Base-by-base conservation (phyloP, 1,140 invertebrate species). In the Pogonomyrmex californicus region DNA sequence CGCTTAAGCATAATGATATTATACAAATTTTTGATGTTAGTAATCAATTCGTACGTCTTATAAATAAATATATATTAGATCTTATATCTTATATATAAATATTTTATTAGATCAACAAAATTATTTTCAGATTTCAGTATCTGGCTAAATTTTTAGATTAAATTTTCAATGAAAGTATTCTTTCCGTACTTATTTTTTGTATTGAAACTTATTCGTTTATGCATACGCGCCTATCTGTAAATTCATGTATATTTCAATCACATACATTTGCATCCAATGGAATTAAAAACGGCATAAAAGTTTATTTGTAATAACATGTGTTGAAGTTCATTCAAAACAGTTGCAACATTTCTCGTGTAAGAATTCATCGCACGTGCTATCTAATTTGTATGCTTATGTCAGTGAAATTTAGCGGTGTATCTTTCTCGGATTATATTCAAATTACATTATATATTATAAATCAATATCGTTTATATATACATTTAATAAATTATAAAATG, bases 401-500 rank as follows among this genome's bases (percentile, higher is more conserved):
- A 30, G 17, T 77, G 33, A 77, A 77, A 77, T 44, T n/a, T 30
- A 63, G 75, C 14, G 63, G 12, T 44, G 17, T 56, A 73, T 56
- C 14, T 76, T 44, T 60, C 60, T 60, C 12, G 14, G 5, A 44
- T 33, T 62, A 56, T 12, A 56, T 73, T 71, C 17, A 6, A 73
- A 54, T 63, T 33, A 62, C 33, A 62, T 33, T 63, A 62, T 36
- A 62, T 33, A 51, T 70, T 56, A 41, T 66, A 58, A 73, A 73
- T 33, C 38, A 71, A 71, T 36, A 2, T n/a, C 9, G 9, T 47
- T 54, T 71, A 73, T 17, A 73, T 17, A 36, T 51, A 71, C 60
- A 60, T 44, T 10, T 60, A 60, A 77, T 77, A 44, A 75, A 75
- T 56, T 33, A 77, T 62, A 36, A 33, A 60, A 17, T 70, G 4